Conservation (phyloP, 2,797 vertebrate species). For the Parotocinclus haroldoi region DNA sequence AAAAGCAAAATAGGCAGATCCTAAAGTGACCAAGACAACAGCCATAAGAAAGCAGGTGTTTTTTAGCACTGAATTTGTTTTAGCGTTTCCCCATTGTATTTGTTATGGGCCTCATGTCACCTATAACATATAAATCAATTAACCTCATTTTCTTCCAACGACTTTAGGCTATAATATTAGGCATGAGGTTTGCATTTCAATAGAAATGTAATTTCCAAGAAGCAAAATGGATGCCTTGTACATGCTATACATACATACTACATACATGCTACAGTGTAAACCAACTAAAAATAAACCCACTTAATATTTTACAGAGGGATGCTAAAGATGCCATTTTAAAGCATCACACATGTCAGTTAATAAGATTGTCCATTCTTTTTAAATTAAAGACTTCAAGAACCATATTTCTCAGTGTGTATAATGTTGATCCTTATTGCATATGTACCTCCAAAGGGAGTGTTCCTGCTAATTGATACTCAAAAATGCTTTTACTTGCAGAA, state of each 20-base stretch:
- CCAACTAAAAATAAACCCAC: no score
- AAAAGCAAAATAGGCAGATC: slow-evolving; percentile 5
- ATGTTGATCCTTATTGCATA: slow-evolving; percentile 71
- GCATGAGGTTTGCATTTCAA: neutral
- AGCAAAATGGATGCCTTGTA: no score
- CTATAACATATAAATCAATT: slow-evolving; percentile 75
- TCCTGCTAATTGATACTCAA: slow-evolving; percentile 71
- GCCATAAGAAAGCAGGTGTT: slow-evolving; percentile 49
- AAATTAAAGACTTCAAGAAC: slow-evolving; percentile 76
- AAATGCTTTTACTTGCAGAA: slow-evolving; percentile 45
- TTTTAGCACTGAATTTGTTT: slow-evolving; percentile 65
- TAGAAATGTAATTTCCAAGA: no score
- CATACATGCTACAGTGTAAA: no score
- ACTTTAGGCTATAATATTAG: no score
- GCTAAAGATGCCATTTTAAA: no score
- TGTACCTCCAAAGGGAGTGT: slow-evolving; percentile 65
- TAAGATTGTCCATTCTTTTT: slow-evolving; percentile 77
- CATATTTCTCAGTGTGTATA: slow-evolving; percentile 53
- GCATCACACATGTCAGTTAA: slow-evolving; percentile 71
- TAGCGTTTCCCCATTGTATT: slow-evolving; percentile 66
- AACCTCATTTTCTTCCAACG: slow-evolving; percentile 63
- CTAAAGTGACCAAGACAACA: neutral
- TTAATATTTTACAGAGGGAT: no score
- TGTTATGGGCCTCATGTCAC: slow-evolving; percentile 71
- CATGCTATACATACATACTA: no score